phyloP scores from a whole-genome alignment of 2,888 invertebrate species.

The Stenodema calcarata region DNA sequence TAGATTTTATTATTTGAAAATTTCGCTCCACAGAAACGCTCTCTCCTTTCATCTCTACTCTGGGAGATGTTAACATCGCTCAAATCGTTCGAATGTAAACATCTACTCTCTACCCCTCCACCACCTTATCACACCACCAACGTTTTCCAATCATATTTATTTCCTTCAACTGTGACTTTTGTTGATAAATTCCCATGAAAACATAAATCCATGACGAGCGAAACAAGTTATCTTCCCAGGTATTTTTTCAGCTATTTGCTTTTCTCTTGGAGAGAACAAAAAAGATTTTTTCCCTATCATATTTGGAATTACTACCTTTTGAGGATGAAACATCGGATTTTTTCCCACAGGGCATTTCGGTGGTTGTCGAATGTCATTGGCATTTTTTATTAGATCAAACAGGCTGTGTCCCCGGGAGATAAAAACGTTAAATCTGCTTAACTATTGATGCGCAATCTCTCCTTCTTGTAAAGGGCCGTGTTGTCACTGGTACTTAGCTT shows the following conservation, averaged over 20 bases:
- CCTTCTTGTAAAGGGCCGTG: not conserved
- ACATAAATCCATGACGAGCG: not conserved
- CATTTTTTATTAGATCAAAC: not conserved
- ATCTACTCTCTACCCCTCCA: too few relatives aligned
- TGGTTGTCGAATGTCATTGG: too few relatives aligned
- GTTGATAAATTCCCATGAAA: not conserved
- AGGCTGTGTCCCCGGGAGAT: too few relatives aligned
- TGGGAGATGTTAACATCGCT: too few relatives aligned
- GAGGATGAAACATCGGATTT: not conserved
- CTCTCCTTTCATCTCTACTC: too few relatives aligned
- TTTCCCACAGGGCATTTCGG: too few relatives aligned
- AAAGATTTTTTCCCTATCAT: too few relatives aligned
- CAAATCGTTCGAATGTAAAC: too few relatives aligned
- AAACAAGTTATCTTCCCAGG: not conserved
- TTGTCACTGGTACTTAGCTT: not conserved
- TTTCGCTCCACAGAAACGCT: too few relatives aligned
- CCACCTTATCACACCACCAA: not conserved
- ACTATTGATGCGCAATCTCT: not conserved
- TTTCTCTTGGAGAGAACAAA: too few relatives aligned
- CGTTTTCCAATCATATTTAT: not conserved
- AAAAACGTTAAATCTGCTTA: not conserved
- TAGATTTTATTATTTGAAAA: too few relatives aligned
- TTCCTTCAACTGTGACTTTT: not conserved
- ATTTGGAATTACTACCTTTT: not conserved
- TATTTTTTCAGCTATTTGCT: too few relatives aligned